Evolutionary conservation across 2,113 vertebrate genomes (phyloP).

Genomic region (Epinephelus fuscoguttatus): DNA sequence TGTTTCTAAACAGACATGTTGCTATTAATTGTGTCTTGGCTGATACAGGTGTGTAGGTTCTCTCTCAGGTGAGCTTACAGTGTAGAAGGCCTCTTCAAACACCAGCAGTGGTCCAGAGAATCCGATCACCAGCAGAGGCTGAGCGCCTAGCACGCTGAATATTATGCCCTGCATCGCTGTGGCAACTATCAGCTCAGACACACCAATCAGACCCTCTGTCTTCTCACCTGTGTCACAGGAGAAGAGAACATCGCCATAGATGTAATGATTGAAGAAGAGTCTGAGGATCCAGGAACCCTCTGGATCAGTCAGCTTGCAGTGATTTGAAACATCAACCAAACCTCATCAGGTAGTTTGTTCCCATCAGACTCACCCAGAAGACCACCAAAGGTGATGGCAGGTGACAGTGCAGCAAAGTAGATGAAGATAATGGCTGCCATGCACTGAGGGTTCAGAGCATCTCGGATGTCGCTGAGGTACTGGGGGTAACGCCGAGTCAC

Average conservation of each 20-base stretch:
- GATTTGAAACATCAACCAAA: background rate
- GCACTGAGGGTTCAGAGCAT: slow-evolving; percentile 91
- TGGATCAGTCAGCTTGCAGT: background rate
- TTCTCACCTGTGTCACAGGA: slow-evolving; percentile 89
- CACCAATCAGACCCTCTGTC: slow-evolving; percentile 92
- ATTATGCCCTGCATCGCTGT: slow-evolving; percentile 91
- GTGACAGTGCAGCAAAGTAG: slow-evolving; percentile 94
- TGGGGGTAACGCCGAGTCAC: slow-evolving; percentile 90
- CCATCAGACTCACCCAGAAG: slow-evolving; percentile 86
- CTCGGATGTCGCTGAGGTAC: slow-evolving; percentile 92
- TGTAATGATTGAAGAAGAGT: too few species aligned
- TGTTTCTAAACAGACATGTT: background rate
- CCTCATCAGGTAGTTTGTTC: background rate
- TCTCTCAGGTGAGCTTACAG: slow-evolving; percentile 81
- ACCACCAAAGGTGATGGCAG: slow-evolving; percentile 95
- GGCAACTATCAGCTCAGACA: slow-evolving; percentile 95
- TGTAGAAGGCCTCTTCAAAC: slow-evolving; percentile 95
- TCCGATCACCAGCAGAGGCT: slow-evolving; percentile 92
- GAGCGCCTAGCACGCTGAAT: slow-evolving; percentile 92
- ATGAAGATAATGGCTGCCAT: slow-evolving; percentile 95
- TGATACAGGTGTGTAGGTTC: background rate
- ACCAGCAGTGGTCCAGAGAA: slow-evolving; percentile 95
- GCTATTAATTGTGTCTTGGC: too few species aligned
- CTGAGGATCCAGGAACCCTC: too few species aligned
- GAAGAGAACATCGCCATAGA: background rate